These are phyloP conservation scores for Hippolais icterina DNA, from an alignment of 2,113 vertebrate species.

Conservation along the genomic window DNA sequence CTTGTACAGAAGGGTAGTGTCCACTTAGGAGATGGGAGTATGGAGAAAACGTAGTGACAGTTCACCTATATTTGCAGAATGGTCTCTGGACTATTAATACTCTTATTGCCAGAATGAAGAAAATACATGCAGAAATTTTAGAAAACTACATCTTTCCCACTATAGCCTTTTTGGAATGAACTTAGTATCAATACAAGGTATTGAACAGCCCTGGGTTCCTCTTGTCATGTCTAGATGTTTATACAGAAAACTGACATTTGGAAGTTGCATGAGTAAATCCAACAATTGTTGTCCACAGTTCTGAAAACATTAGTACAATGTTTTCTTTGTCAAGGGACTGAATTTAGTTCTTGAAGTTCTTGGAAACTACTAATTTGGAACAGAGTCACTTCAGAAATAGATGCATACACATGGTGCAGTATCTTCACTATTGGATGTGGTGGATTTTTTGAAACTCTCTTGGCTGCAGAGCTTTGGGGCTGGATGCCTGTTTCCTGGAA, in stretches of 20 bases:
- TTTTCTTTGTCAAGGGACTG: neutral
- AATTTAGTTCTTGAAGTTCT: neutral
- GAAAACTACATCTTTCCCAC: neutral
- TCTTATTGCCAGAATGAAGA: neutral
- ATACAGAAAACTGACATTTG: neutral
- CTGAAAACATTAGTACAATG: neutral
- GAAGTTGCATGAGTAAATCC: neutral
- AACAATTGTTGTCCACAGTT: neutral
- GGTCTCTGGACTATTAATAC: neutral
- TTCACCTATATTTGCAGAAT: neutral
- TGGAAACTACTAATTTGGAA: neutral
- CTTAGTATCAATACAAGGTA: neutral
- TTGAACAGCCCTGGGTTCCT: neutral
- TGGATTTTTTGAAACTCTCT: neutral
- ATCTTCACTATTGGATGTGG: neutral
- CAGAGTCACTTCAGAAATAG: neutral
- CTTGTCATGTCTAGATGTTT: neutral
- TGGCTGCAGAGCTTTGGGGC: neutral
- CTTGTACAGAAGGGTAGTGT: neutral
- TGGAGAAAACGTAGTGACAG: neutral
- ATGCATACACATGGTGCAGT: fast-evolving
- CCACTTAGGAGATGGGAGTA: neutral
- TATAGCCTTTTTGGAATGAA: neutral
- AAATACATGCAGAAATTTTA: fast-evolving
- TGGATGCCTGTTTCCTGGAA: neutral